phyloP scores from a whole-genome alignment of 2,113 vertebrate species.

The Rhinolophus ferrumequinum region DNA sequence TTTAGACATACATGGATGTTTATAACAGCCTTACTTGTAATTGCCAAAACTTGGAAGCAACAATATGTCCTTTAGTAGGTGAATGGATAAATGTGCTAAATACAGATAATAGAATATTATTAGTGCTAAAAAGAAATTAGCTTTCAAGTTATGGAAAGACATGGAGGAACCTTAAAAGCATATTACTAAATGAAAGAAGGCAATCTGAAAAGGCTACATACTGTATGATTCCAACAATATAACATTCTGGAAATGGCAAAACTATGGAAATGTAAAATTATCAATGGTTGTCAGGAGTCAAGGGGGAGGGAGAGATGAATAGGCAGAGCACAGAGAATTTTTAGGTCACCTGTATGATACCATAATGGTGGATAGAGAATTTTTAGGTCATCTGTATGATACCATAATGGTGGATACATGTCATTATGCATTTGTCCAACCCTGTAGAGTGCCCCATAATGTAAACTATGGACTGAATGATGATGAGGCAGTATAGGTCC shows the following conservation, averaged over 20 bases:
- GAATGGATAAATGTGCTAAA: neutral
- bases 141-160: neutral
- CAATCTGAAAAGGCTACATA: neutral
- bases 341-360: neutral
- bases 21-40: neutral
- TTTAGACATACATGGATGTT: neutral
- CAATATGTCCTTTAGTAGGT: neutral
- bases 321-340: neutral
- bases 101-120: neutral
- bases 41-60: neutral
- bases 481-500: neutral
- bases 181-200: neutral
- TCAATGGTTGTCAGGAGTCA: neutral
- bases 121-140: neutral
- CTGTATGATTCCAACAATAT: neutral
- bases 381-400: neutral
- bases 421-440: neutral
- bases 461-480: neutral
- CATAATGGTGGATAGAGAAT: neutral
- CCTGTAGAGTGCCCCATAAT: neutral
- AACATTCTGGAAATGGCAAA: neutral
- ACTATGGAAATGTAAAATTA: neutral
- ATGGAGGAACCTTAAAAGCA: neutral
- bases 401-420: neutral
- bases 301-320: neutral